A percentile compares a stretch with the other conserved stretches of the same genome.
phyloP scores from a whole-genome alignment of 2,113 vertebrate species.

The Etheostoma spectabile region DNA sequence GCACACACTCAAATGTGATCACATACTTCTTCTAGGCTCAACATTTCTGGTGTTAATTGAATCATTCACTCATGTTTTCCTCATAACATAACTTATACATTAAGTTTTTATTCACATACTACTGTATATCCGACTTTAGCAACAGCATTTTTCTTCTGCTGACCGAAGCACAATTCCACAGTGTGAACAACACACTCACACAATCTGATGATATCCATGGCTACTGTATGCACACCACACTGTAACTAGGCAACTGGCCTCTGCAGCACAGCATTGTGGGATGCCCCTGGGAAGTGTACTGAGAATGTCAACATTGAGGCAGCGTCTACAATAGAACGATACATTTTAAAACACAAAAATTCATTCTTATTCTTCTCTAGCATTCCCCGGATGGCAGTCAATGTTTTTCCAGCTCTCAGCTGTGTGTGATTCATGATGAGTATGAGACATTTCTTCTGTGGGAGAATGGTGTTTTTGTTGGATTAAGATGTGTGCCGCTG shows the following conservation, averaged over 20 bases:
- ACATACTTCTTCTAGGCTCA: background rate
- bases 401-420: constrained; percentile 48
- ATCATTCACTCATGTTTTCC: background rate
- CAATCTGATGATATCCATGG: constrained; percentile 1
- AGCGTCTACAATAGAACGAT: constrained; percentile 54
- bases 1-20: background rate
- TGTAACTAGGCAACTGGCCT: constrained; percentile 78
- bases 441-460: constrained; percentile 11
- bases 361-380: background rate
- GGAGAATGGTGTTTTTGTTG: constrained; percentile 62
- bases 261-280: constrained; percentile 84
- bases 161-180: background rate
- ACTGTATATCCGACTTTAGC: background rate
- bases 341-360: constrained; percentile 39
- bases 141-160: background rate
- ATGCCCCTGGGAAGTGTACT: constrained; percentile 83
- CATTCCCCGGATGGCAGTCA: background rate
- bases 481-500: constrained; percentile 43
- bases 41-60: background rate
- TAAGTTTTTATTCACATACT: background rate
- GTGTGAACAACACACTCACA: constrained; percentile 1
- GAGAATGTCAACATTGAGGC: constrained; percentile 80
- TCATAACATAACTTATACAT: background rate
- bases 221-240: constrained; percentile 53
- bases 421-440: constrained; percentile 60